Percentiles rank a stretch among this genome's conserved stretches.
phyloP scores from a whole-genome alignment of 2,113 vertebrate genomes.

The Lipophrys pholis region DNA sequence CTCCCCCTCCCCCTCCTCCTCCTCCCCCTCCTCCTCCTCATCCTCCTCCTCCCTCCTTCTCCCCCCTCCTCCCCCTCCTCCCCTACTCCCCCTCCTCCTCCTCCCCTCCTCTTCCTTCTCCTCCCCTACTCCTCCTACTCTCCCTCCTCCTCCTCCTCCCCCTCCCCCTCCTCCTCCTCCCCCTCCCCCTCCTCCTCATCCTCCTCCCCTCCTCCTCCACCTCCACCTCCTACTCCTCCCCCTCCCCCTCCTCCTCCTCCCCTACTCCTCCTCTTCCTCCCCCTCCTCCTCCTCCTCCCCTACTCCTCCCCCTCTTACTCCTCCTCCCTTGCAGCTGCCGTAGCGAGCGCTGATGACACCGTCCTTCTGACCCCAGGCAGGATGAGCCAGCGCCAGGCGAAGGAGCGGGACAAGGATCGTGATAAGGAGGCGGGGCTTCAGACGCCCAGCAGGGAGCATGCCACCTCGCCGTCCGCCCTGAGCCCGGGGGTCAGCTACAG shows the following conservation, averaged over 20 bases:
- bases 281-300: constrained; percentile 6
- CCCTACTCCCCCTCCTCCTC: background rate
- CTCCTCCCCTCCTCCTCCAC: too few relatives aligned
- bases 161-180: constrained; percentile 4
- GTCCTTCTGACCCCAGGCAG: constrained; percentile 89
- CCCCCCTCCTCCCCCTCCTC: background rate
- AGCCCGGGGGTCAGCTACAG: constrained; percentile 88
- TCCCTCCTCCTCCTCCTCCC: too few relatives aligned
- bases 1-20: background rate
- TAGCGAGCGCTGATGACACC: constrained; percentile 89
- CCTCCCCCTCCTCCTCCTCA: too few relatives aligned
- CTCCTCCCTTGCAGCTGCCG: constrained; percentile 76
- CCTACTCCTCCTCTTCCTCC: too few relatives aligned
- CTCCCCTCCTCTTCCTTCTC: constrained; percentile 3
- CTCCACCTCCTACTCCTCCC: too few relatives aligned
- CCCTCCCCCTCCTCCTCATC: background rate
- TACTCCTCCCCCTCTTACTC: background rate
- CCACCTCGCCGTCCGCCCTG: constrained; percentile 83
- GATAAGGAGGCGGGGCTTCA: constrained; percentile 89
- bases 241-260: background rate
- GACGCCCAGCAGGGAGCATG: constrained; percentile 89
- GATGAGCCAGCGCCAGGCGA: constrained; percentile 94
- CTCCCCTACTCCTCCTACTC: background rate
- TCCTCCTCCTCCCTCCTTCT: background rate
- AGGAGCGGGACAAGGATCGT: constrained; percentile 76